Base-by-base conservation (phyloP, 2,113 vertebrate species). In the Numenius arquata region DNA sequence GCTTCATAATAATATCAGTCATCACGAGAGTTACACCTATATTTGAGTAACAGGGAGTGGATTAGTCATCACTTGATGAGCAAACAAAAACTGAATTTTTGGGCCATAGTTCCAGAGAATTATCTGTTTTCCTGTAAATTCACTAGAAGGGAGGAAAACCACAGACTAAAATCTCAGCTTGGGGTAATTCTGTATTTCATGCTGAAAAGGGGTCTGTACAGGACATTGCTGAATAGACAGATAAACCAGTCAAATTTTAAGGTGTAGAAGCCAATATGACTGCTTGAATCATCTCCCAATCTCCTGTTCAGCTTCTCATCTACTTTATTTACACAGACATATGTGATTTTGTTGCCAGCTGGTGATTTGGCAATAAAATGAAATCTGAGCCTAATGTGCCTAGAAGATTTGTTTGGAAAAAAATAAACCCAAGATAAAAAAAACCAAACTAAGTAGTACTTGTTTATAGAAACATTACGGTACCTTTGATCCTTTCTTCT, bases 401-500 rank as follows among this genome's bases (percentile, higher is more conserved):
- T 89, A 76, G 89, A 83, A 93, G 86, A 82, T 63, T 91, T 94
- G 88, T 96, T 93, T 96, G 90, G 93, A 86, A 97, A 94, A 95
- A 95, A 96, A 93, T 92, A 94, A 95, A 93, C 93, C 80, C 89
- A 95, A 96, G 96, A 94, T 92, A 92, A 90, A 97, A 95, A 95
- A 96, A 91, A 91, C 66, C 89, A 95, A 97, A 95, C 93, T 97
- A 97, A 96, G 97, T 97, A 96, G 88, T 96, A 96, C 92, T 97
- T 97, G 97, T 97, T 97, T 97, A 97, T 97, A 96, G 95, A 96
- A 97, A 97, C 96, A 96, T 96, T 96, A 96, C 85, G 66, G 96
- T 97, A 97, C 96, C 97, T 97, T 97, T 97, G 96, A 97, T 97
- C 96, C 95, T 97, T 96, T 96, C 96, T 96, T 96, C 95, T 96